Percentiles rank a stretch among this genome's conserved stretches.
Evolutionary conservation across 2,888 invertebrate genomes (phyloP).

Genomic region (Lasius fuliginosus): DNA sequence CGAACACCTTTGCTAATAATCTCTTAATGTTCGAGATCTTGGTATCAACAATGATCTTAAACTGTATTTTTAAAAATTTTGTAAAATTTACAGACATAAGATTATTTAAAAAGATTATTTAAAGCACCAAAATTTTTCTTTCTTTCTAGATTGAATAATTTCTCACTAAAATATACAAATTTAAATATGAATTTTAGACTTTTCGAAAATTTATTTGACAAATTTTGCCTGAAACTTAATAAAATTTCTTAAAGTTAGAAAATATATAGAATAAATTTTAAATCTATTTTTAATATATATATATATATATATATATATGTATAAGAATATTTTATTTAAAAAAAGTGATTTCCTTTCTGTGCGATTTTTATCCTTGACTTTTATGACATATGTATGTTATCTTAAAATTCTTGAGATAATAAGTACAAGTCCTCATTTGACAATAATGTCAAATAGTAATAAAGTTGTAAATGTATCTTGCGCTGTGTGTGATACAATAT

Average conservation of each 20-base stretch:
- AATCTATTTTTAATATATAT: background rate
- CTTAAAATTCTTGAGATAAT: background rate
- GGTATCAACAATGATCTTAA: background rate
- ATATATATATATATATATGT: background rate
- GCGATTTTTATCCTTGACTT: background rate
- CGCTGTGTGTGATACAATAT: background rate
- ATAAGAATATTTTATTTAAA: background rate
- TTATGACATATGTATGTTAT: background rate
- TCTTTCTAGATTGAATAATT: background rate
- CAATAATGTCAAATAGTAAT: background rate
- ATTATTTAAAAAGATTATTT: background rate
- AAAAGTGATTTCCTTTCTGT: background rate
- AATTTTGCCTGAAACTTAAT: background rate
- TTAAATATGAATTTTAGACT: background rate
- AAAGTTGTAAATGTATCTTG: background rate
- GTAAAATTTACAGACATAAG: background rate
- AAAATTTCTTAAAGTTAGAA: background rate
- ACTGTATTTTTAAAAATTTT: background rate
- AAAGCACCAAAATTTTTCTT: background rate
- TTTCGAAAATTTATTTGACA: background rate
- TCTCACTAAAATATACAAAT: background rate
- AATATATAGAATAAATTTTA: background rate
- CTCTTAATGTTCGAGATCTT: background rate
- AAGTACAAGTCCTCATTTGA: background rate
- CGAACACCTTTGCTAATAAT: background rate